Percentiles rank a stretch among this genome's conserved stretches.
phyloP scores from a whole-genome alignment of 2,888 invertebrate genomes.

The Pyrgus malvae region DNA sequence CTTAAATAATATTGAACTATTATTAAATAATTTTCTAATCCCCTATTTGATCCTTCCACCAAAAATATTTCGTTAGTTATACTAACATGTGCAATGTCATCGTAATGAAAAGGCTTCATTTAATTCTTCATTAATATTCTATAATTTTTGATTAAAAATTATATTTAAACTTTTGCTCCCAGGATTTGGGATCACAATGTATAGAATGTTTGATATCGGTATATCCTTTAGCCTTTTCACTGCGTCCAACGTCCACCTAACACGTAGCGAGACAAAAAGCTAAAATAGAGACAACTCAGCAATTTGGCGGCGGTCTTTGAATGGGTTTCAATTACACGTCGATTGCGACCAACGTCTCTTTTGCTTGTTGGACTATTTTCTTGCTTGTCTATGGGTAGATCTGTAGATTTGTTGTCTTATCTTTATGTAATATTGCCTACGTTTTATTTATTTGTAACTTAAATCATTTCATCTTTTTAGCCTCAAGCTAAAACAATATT shows the following conservation, averaged over 20 bases:
- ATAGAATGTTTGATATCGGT: background rate
- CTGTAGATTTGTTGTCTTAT: background rate
- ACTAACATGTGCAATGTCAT: too few relatives aligned
- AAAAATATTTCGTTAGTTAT: too few relatives aligned
- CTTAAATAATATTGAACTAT: too few relatives aligned
- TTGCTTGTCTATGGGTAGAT: background rate
- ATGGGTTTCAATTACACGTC: constrained; percentile 17
- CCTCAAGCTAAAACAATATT: too few relatives aligned
- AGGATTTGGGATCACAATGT: background rate
- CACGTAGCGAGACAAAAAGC: constrained; percentile 5
- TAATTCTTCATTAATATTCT: too few relatives aligned
- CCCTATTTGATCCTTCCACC: too few relatives aligned
- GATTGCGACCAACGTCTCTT: background rate
- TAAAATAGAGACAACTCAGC: constrained; percentile 11
- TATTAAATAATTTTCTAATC: too few relatives aligned
- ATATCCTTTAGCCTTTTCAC: background rate
- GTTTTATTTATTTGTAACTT: too few relatives aligned
- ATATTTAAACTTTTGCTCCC: too few relatives aligned
- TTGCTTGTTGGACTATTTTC: constrained; percentile 1
- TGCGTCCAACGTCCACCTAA: background rate
- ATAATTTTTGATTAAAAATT: too few relatives aligned
- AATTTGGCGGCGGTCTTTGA: constrained; percentile 12
- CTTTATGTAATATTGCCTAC: background rate
- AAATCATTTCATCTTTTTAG: too few relatives aligned
- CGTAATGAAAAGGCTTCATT: too few relatives aligned